Base-by-base conservation (phyloP, 2,797 vertebrate species). In the Setipinna tenuifilis region DNA sequence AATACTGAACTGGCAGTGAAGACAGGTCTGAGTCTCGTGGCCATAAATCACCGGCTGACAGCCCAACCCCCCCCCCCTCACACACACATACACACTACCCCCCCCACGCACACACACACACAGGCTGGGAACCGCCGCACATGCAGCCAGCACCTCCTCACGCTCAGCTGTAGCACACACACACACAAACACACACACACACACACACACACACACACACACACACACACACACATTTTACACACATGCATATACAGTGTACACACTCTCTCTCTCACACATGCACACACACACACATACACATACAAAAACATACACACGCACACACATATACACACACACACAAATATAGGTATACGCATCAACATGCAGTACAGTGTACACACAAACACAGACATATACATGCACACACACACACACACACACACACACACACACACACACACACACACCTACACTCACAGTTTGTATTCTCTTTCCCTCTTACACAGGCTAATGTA, bases 1-100 rank as follows among this genome's bases (percentile, higher is more conserved):
- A 99, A 98, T 98, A 97, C 96, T 89, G 95, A 96, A 96, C 97
- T 98, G 97, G 97, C 97, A 98, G 97, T 95, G 94, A 96, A 96
- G 97, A 97, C 97, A 97, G 97, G 97, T 97, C 96, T 91, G 95
- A 97, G 96, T 95, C 84, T 96, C 92, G 87, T 82, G 93, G 94
- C 95, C 95, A 93, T 97, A 96, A 96, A 97, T 99, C 98, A 99
- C 96, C 86, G 48, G 87, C 95, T 98, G 98, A 98, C 98, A 98
- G 95, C 14, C 92, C 78, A 61, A 11, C 54, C 68, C 31, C 14
- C 16, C 68, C 28, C 28, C 25, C 31, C 65, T 14, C 61, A 25
- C 9, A 65, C n/a, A 65, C 86, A 87, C 86, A 88, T 83, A 75
- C 82, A 81, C 84, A 48, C 71, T 82, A 85, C 88, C 87, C 87